Evolutionary conservation across 1,140 invertebrate species (phyloP), one percentile per base, ranked within the genome.

Genomic region (Cydia pomonella): DNA sequence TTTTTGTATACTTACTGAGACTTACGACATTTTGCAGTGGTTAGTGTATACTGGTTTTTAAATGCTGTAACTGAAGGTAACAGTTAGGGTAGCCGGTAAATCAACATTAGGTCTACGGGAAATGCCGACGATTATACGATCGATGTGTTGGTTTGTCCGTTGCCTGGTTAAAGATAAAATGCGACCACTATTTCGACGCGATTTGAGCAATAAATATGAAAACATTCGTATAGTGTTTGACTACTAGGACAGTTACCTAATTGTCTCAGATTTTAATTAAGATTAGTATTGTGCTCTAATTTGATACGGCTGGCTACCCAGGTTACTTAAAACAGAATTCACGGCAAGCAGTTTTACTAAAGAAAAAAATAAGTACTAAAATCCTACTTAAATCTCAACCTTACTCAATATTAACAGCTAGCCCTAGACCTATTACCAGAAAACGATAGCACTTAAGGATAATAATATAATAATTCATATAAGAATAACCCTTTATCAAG

Each of bases 401-500:
- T 53, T 16, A 53, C 18, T 53, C 53, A 59, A 59, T 59, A 5
- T n/a, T 21, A 53, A 53, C 9, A 59, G 53, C 53, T 21, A 73
- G 64, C 59, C 27, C 27, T 27, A 77, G 74, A 64, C 63, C 64
- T 72, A 77, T 74, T 74, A 38, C 38, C 27, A 72, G 41, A 72
- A 80, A 76, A 75, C 63, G 29, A 80, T 47, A 73, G 77, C 79
- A 80, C 79, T 81, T 82, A 74, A 79, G 72, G 76, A 77, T 79
- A 84, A 79, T 69, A 77, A 75, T 77, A 79, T 77, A 76, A 85
- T 83, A 83, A 82, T 77, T 82, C 77, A 82, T 63, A 33, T 33
- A 75, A 64, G 77, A 79, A 83, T 80, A 85, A 82, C 83, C 83
- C 83, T 83, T 85, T 82, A 83, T 79, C 76, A 59, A 73, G 63